Evolutionary conservation across 2,797 vertebrate genomes (phyloP).

Genomic region (Bradypodion pumilum): DNA sequence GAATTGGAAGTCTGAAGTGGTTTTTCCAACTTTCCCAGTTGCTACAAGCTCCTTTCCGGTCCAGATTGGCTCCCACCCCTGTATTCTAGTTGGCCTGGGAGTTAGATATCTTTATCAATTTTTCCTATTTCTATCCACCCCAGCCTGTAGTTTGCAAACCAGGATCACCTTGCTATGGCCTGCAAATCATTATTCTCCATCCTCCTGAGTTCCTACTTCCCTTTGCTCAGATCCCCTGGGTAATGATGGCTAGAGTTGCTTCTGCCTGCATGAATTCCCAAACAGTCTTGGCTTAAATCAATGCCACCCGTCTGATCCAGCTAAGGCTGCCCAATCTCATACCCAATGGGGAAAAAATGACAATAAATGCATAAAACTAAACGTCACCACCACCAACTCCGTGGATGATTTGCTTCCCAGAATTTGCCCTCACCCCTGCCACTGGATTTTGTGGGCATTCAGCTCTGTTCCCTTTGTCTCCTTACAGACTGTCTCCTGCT

Average conservation of each 20-base stretch:
- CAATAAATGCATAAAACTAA: neutral
- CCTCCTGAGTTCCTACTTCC: neutral
- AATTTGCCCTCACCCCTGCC: too few species aligned
- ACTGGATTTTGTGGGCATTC: neutral
- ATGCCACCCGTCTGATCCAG: neutral
- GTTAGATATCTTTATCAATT: neutral
- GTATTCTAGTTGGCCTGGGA: neutral
- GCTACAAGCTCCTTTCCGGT: neutral
- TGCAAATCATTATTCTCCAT: neutral
- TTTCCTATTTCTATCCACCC: neutral
- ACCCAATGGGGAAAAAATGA: neutral
- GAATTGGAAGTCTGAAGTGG: neutral
- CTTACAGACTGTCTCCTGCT: too few species aligned
- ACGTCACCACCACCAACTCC: neutral
- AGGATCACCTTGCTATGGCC: neutral
- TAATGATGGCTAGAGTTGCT: too few species aligned
- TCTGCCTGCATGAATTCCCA: neutral
- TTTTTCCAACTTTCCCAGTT: neutral
- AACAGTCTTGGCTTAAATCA: neutral
- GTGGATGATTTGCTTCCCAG: constrained; percentile 3
- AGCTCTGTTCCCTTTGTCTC: neutral
- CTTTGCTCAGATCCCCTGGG: neutral
- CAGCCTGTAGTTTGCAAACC: neutral
- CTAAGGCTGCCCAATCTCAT: neutral
- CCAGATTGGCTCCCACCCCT: neutral